Evolutionary conservation across 2,797 vertebrate species (phyloP).

Genomic region (Danionella dracula): DNA sequence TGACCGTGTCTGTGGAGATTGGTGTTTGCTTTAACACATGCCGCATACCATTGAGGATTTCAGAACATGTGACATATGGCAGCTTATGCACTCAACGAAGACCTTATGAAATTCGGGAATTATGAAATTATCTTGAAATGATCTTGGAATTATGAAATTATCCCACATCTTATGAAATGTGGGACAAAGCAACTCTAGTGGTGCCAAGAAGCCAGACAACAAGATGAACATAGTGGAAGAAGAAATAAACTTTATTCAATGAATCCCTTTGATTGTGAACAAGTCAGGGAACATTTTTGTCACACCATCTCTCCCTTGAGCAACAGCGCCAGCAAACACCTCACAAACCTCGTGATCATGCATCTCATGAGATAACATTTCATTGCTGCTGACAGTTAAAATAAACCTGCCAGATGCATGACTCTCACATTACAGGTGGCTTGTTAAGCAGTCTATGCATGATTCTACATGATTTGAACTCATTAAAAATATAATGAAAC

Average conservation of each 20-base stretch:
- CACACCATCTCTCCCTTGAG: neutral
- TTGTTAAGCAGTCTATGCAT: neutral
- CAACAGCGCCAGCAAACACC: neutral
- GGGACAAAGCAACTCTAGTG: too few species aligned
- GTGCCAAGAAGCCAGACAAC: too few species aligned
- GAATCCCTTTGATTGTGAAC: neutral
- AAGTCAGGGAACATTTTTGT: neutral
- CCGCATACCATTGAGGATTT: neutral
- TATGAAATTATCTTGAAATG: neutral
- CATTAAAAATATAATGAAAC: too few species aligned
- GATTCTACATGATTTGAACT: neutral
- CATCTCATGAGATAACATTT: neutral
- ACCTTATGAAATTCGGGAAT: neutral
- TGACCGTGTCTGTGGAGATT: neutral
- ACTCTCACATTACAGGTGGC: constrained; percentile 19
- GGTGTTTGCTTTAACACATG: neutral
- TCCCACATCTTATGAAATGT: neutral
- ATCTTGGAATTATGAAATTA: neutral
- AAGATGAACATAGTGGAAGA: too few species aligned
- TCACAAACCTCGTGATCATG: constrained; percentile 2
- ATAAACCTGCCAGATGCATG: neutral
- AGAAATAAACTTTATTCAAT: too few species aligned
- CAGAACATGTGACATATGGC: neutral
- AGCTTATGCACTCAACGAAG: neutral
- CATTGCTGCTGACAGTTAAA: neutral